Percentiles rank a stretch among this genome's conserved stretches.
Conservation (phyloP, 2,113 vertebrate species). For the Corythoichthys haematopterus region DNA sequence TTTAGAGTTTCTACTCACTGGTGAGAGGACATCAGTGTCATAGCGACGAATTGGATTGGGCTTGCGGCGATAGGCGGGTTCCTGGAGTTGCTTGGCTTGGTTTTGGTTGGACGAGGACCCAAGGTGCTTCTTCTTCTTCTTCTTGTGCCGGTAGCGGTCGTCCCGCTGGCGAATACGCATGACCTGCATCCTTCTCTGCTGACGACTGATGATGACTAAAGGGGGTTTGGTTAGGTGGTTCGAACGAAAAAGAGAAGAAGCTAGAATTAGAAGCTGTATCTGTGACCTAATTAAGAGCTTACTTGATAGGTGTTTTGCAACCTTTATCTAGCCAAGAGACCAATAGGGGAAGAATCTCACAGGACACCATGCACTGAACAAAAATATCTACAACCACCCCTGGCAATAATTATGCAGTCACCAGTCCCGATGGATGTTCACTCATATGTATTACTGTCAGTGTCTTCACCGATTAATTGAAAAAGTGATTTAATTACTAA, state of each 20-base stretch:
- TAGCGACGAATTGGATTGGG: slow-evolving; percentile 94
- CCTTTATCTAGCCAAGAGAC: neutral
- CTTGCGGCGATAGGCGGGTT: slow-evolving; percentile 90
- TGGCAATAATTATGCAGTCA: neutral
- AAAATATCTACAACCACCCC: neutral
- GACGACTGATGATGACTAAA: slow-evolving; percentile 92
- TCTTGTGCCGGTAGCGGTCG: slow-evolving; percentile 83
- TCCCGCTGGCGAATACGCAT: slow-evolving; percentile 95
- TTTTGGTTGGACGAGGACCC: slow-evolving; percentile 58
- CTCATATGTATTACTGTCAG: too few species aligned
- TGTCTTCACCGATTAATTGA: too few species aligned
- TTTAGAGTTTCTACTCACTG: slow-evolving; percentile 63
- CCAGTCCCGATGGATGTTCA: too few species aligned
- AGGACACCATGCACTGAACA: neutral
- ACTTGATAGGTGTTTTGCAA: neutral
- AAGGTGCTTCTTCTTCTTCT: slow-evolving; percentile 77
- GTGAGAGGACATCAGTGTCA: slow-evolving; percentile 94
- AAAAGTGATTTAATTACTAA: too few species aligned
- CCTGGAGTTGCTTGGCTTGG: slow-evolving; percentile 73
- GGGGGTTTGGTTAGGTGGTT: neutral
- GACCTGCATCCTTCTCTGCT: slow-evolving; percentile 88
- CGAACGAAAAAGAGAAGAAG: neutral
- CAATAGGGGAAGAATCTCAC: neutral
- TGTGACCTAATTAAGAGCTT: neutral
- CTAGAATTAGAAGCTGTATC: neutral